Percentiles rank a stretch among this genome's conserved stretches.
These are phyloP conservation scores for Dichetophora obliterata DNA, from an alignment of 2,888 invertebrate genomes.

Conservation along the genomic window DNA sequence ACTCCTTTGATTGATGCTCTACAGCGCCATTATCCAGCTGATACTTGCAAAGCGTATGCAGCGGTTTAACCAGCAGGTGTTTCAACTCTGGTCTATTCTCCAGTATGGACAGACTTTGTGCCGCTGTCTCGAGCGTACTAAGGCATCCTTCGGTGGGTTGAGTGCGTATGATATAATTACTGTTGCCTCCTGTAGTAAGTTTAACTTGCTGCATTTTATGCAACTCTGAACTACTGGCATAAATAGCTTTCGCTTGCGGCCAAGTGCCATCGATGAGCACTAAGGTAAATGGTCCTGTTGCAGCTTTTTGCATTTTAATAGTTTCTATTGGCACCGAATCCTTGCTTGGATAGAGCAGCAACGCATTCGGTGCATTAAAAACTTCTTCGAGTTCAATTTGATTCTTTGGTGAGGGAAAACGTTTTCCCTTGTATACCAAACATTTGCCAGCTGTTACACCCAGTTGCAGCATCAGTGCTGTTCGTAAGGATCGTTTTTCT, in stretches of 20 bases:
- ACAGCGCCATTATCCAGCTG: constrained; percentile 93
- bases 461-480: constrained; percentile 89
- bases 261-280: constrained; percentile 94
- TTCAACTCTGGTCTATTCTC: constrained; percentile 78
- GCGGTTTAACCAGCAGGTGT: constrained; percentile 79
- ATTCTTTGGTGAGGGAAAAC: constrained; percentile 79
- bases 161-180: constrained; percentile 92
- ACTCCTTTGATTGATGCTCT: constrained; percentile 93
- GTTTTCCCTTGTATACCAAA: constrained; percentile 78
- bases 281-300: constrained; percentile 77
- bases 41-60: constrained; percentile 86
- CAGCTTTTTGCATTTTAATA: constrained; percentile 54
- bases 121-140: constrained; percentile 78
- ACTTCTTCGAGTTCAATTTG: constrained; percentile 75
- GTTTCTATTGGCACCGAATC: constrained; percentile 79
- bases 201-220: constrained; percentile 85
- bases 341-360: constrained; percentile 86
- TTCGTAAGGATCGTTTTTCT: constrained; percentile 88
- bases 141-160: constrained; percentile 93
- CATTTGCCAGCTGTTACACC: constrained; percentile 83
- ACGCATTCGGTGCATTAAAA: constrained; percentile 74
- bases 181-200: constrained; percentile 78
- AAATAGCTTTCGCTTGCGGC: constrained; percentile 95
- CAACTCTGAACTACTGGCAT: constrained; percentile 82
- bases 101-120: constrained; percentile 75